phyloP scores from a whole-genome alignment of 2,888 invertebrate genomes.

The Zele albiditarsus region DNA sequence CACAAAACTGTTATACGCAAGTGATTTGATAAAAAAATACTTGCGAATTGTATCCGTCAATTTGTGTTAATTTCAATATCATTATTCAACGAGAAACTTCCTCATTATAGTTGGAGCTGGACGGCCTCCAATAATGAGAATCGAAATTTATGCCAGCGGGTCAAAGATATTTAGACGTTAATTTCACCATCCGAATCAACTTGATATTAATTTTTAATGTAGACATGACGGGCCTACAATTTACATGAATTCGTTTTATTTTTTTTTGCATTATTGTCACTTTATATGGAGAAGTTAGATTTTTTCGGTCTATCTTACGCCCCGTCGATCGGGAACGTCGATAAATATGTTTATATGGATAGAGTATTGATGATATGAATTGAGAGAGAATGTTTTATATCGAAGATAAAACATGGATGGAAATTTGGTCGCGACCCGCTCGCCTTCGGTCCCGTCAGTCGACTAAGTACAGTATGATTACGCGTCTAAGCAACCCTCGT shows the following conservation, averaged over 20 bases:
- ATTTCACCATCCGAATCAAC: conserved; percentile 32
- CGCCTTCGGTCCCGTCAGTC: conserved; percentile 67
- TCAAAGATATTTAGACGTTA: conserved; percentile 55
- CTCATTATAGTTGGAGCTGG: not conserved
- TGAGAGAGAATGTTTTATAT: not conserved
- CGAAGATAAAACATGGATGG: not conserved
- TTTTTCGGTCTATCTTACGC: not conserved
- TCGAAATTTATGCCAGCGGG: conserved; percentile 51
- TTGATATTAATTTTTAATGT: conserved; percentile 29
- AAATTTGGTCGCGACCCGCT: conserved; percentile 57
- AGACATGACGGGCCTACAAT: conserved; percentile 42
- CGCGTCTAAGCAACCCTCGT: conserved; percentile 61
- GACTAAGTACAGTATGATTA: conserved; percentile 69
- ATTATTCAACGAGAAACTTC: not conserved
- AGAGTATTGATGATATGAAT: not conserved
- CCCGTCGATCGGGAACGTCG: not conserved
- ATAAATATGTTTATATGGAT: not conserved
- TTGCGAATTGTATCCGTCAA: conserved; percentile 16
- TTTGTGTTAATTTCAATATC: conserved; percentile 13
- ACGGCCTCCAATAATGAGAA: not conserved
- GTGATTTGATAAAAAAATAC: too few relatives aligned
- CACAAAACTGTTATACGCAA: too few relatives aligned
- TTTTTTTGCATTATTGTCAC: conserved; percentile 47
- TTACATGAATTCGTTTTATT: conserved; percentile 44
- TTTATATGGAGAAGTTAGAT: conserved; percentile 17